Conservation (phyloP, 2,888 invertebrate species). For the Ennomos quercinarius region DNA sequence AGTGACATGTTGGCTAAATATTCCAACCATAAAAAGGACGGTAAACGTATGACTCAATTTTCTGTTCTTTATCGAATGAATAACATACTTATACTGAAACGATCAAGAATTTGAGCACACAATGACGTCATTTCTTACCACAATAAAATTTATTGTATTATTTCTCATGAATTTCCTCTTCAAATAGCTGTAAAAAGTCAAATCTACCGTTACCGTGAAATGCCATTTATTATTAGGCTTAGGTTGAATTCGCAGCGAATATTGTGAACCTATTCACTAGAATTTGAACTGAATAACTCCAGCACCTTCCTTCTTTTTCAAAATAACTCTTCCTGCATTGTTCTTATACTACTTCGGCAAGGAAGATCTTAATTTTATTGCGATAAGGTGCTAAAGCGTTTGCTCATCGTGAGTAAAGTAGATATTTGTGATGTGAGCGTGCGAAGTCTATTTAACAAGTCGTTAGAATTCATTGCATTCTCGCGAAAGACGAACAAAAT, state of each 20-base stretch:
- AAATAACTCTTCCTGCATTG: not conserved
- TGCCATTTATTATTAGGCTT: conserved; percentile 3
- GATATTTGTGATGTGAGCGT: conserved; percentile 20
- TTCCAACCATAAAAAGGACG: no score
- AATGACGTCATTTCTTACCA: not conserved
- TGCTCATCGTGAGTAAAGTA: not conserved
- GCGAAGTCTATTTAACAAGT: conserved; percentile 46
- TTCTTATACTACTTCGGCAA: not conserved
- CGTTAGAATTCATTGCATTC: conserved; percentile 43
- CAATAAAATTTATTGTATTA: not conserved
- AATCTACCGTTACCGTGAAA: conserved; percentile 6
- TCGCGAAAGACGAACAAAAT: conserved; percentile 35
- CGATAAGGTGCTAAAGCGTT: conserved; percentile 6
- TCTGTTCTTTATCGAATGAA: not conserved
- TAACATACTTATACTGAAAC: not conserved
- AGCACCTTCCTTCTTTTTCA: not conserved
- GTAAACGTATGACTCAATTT: not conserved
- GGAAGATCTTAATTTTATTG: not conserved
- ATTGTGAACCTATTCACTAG: no score
- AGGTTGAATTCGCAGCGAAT: no score
- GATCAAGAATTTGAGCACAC: not conserved
- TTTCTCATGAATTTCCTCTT: conserved; percentile 3
- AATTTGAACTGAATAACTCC: no score
- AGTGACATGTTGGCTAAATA: no score
- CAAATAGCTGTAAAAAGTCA: conserved; percentile 2